Conservation (phyloP, 2,113 vertebrate species). For the Pardalotus punctatus region DNA sequence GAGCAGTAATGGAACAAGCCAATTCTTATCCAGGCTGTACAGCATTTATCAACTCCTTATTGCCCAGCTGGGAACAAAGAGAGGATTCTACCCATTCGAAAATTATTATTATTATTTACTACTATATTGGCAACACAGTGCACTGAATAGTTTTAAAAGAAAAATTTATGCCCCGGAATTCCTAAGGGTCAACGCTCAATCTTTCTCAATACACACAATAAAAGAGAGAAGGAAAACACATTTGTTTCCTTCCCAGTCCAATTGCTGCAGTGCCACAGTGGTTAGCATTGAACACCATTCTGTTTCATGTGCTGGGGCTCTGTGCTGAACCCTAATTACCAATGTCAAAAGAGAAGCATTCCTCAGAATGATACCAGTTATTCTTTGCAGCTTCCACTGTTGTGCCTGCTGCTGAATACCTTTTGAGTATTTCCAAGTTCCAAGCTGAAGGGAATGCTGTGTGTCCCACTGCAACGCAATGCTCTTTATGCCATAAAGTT, state of each 20-base stretch:
- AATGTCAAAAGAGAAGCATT: background rate
- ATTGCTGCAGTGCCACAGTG: background rate
- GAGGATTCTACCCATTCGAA: constrained; percentile 45
- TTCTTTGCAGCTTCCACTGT: background rate
- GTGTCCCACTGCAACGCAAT: background rate
- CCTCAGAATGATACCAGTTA: background rate
- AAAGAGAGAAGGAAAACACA: constrained; percentile 11
- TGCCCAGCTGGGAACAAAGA: constrained; percentile 34
- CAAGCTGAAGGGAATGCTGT: background rate
- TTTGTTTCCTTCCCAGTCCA: constrained; percentile 12
- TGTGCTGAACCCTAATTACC: background rate
- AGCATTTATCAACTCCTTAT: constrained; percentile 49
- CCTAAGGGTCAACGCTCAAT: constrained; percentile 32
- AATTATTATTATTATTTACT: constrained; percentile 64
- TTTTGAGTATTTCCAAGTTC: background rate
- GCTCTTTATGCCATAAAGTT: background rate
- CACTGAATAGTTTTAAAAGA: constrained; percentile 20
- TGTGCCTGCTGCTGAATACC: background rate
- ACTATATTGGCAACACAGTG: constrained; percentile 27
- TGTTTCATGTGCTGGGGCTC: background rate
- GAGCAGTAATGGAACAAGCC: constrained; percentile 26
- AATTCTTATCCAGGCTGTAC: constrained; percentile 23
- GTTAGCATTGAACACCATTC: background rate
- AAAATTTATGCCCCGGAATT: constrained; percentile 35
- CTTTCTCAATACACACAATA: constrained; percentile 18